phyloP scores from a whole-genome alignment of 1,140 invertebrate genomes.

The Bicyclus anynana region DNA sequence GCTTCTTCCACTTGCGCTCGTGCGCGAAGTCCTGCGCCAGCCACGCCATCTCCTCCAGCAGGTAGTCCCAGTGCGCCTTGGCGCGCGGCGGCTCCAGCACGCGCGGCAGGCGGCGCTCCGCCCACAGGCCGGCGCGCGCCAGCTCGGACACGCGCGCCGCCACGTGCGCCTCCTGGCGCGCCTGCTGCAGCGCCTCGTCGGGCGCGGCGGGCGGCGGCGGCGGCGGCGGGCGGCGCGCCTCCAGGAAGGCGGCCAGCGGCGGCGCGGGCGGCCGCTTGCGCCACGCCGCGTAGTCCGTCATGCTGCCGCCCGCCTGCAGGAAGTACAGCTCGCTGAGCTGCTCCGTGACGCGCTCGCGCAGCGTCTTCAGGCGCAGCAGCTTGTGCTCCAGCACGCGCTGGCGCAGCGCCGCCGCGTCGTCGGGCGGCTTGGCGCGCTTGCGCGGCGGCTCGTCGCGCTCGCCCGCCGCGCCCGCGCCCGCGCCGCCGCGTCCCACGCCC shows the following conservation, averaged over 20 bases:
- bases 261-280: slow-evolving; percentile 85
- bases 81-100: slow-evolving; percentile 91
- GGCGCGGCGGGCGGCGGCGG: slow-evolving; percentile 70
- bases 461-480: slow-evolving; percentile 29
- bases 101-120: slow-evolving; percentile 93
- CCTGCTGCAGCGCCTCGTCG: slow-evolving; percentile 66
- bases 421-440: slow-evolving; percentile 44
- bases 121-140: slow-evolving; percentile 95
- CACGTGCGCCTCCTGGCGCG: slow-evolving; percentile 95
- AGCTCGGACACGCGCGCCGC: slow-evolving; percentile 93
- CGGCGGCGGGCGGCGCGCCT: slow-evolving; percentile 84
- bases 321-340: slow-evolving; percentile 91
- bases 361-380: slow-evolving; percentile 44
- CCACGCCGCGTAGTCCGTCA: slow-evolving; percentile 91
- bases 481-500: slow-evolving; percentile 52
- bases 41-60: slow-evolving; percentile 99
- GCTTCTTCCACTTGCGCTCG: slow-evolving; percentile 98
- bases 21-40: slow-evolving; percentile 97
- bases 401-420: slow-evolving; percentile 44
- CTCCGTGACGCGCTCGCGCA: slow-evolving; percentile 81
- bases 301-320: slow-evolving; percentile 89
- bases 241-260: slow-evolving; percentile 85
- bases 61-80: slow-evolving; percentile 99
- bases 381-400: slow-evolving; percentile 56
- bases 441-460: slow-evolving; percentile 53